Evolutionary conservation across 2,888 invertebrate genomes (phyloP).

Genomic region (Penaeus monodon): DNA sequence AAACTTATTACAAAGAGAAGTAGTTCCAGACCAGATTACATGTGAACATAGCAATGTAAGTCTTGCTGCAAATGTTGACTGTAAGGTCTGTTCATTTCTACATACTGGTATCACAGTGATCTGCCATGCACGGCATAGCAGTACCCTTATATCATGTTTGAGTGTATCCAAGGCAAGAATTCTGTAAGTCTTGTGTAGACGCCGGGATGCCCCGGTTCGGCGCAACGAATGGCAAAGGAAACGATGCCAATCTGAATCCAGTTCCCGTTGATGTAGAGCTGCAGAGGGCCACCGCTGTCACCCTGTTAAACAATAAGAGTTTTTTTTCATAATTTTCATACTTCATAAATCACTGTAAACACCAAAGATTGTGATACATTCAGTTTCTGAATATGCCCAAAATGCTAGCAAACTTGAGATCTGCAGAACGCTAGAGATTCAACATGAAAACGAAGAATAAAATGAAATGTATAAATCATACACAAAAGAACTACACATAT

Average conservation of each 20-base stretch:
- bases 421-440: too few species aligned
- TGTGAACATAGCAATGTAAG: too few species aligned
- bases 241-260: slow-evolving; percentile 65
- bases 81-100: background rate
- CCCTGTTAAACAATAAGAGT: slow-evolving; percentile 75
- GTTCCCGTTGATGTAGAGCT: slow-evolving; percentile 77
- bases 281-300: slow-evolving; percentile 90
- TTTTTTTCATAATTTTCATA: too few species aligned
- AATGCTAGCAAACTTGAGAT: too few species aligned
- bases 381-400: too few species aligned
- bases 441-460: too few species aligned
- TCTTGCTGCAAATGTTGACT: too few species aligned
- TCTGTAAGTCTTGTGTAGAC: slow-evolving; percentile 65
- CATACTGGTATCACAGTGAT: slow-evolving; percentile 6
- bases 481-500: background rate
- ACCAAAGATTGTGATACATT: background rate
- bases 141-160: slow-evolving; percentile 43
- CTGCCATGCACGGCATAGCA: background rate
- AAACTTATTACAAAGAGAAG: too few species aligned
- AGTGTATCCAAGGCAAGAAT: slow-evolving; percentile 65
- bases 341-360: background rate
- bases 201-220: slow-evolving; percentile 65
- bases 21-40: too few species aligned
- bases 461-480: too few species aligned
- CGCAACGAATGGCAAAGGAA: slow-evolving; percentile 65